Conservation (phyloP, 2,113 vertebrate species). For the Glaucomys volans region DNA sequence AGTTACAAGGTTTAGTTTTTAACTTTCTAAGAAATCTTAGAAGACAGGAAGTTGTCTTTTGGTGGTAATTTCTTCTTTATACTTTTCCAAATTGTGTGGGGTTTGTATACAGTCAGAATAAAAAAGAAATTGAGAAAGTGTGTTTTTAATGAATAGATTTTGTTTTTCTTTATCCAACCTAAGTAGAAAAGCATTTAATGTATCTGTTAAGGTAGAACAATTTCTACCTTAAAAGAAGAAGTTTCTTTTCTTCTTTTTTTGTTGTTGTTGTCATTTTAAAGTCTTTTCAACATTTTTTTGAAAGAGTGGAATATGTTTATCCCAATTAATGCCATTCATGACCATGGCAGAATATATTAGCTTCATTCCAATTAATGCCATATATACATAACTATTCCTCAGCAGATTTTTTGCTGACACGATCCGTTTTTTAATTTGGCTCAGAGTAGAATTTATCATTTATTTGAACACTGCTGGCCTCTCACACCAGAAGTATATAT, state of each 20-base stretch:
- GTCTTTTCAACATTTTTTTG: conserved; percentile 33
- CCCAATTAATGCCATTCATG: not conserved
- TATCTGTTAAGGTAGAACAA: not conserved
- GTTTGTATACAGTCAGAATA: conserved; percentile 26
- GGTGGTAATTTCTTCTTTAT: conserved; percentile 26
- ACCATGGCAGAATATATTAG: not conserved
- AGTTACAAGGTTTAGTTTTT: not conserved
- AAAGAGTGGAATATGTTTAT: conserved; percentile 19
- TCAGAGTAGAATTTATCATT: conserved; percentile 53
- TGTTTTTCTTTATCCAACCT: not conserved
- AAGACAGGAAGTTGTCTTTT: conserved; percentile 44
- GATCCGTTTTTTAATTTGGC: conserved; percentile 39
- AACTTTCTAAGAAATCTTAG: not conserved
- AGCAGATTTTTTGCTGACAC: conserved; percentile 35
- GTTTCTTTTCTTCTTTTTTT: not conserved
- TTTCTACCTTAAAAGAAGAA: too few relatives aligned
- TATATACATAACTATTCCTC: not conserved
- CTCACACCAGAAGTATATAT: conserved; percentile 10
- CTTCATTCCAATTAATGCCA: conserved; percentile 20
- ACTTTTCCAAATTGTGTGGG: conserved; percentile 6
- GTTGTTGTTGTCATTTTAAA: not conserved
- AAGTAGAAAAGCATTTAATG: not conserved
- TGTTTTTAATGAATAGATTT: not conserved
- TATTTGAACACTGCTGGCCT: not conserved
- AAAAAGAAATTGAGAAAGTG: conserved; percentile 7